Evolutionary conservation across 2,113 vertebrate genomes (phyloP), one percentile per base, ranked within the genome.

Genomic region (Typhlomys cinereus): DNA sequence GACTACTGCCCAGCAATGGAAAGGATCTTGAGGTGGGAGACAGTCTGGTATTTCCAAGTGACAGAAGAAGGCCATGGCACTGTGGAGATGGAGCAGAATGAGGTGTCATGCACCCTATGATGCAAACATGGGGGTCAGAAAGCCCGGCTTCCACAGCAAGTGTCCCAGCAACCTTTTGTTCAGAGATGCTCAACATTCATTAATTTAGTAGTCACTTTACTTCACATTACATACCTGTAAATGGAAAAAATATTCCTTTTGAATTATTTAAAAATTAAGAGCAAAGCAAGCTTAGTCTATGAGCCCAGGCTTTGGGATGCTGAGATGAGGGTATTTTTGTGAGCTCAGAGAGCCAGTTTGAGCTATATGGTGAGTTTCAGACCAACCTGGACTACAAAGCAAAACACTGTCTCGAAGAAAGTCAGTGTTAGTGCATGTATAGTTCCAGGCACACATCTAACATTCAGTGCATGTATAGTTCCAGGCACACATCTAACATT

Each of bases 141-240:
- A n/a, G n/a, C n/a, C n/a, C n/a, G n/a, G n/a, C n/a, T n/a, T n/a
- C n/a, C n/a, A n/a, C n/a, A n/a, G n/a, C n/a, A n/a, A n/a, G n/a
- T n/a, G n/a, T 82, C 20, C 29, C n/a, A 83, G n/a, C 7, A 62
- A 83, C 36, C 54, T 61, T 86, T 75, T 76, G 27, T 36, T 29
- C 23, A 25, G 23, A 15, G 0, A 17, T 50, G 7, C 18, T 1
- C 85, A 14, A 8, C 5, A 80, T 29, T 85, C 46, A 62, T 66
- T n/a, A n/a, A n/a, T 59, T 90, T 67, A 29, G 50, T 81, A 57
- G 18, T 86, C 61, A 57, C 73, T 80, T 93, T 90, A 62, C 4
- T 66, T 80, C n/a, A 78, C 29, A 73, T 64, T 76, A 36, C 46
- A 41, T 13, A 29, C 29, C 57, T 74, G 15, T 52, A 41, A 39